These are phyloP conservation scores for Eulemur macaco DNA, from an alignment of 2,113 vertebrate genomes.

Conservation along the genomic window DNA sequence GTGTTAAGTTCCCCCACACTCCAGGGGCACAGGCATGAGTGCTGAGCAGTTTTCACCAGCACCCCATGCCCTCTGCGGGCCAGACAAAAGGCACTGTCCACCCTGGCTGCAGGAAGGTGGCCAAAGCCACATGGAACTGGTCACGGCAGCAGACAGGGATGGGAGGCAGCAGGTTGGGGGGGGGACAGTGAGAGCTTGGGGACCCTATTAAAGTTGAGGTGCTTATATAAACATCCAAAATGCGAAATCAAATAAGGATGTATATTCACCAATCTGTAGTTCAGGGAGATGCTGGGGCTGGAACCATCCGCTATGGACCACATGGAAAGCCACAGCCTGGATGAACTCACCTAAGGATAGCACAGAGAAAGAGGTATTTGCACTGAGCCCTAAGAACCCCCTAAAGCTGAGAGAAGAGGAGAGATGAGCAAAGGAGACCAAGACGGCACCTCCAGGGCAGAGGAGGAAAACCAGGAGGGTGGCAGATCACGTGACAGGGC, in stretches of 20 bases:
- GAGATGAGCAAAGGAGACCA: background rate
- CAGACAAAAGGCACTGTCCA: background rate
- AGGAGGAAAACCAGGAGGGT: background rate
- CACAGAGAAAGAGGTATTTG: background rate
- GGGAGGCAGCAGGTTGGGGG: background rate
- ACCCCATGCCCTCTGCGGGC: fast-evolving
- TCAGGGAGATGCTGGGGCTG: background rate
- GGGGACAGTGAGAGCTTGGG: background rate
- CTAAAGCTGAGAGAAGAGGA: background rate
- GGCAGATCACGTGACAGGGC: fast-evolving
- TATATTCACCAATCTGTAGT: background rate
- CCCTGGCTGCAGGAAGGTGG: background rate
- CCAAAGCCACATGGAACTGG: background rate
- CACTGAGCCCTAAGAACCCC: background rate
- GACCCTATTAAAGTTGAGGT: background rate
- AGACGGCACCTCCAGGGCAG: fast-evolving
- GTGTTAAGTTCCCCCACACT: background rate
- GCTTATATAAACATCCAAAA: background rate
- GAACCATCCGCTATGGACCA: background rate
- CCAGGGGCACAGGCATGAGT: background rate
- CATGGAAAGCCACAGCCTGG: background rate
- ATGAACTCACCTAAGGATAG: background rate
- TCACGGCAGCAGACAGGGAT: background rate
- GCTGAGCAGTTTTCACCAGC: background rate
- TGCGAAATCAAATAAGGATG: background rate